These are phyloP conservation scores for Alectura lathami DNA, from an alignment of 2,113 vertebrate genomes.

Conservation along the genomic window DNA sequence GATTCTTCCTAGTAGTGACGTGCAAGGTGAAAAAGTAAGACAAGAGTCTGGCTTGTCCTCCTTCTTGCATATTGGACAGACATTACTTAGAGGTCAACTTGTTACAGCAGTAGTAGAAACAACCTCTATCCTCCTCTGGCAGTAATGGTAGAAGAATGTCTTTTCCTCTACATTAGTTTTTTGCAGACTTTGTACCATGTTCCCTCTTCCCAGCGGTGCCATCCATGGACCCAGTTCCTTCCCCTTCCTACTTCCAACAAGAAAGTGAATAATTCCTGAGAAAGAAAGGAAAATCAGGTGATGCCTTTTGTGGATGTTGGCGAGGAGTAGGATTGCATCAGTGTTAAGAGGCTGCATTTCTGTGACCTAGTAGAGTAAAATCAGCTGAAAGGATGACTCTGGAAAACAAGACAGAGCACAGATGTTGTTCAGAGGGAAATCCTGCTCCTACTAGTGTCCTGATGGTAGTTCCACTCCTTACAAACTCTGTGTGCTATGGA, in stretches of 20 bases:
- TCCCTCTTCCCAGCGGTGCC: not conserved
- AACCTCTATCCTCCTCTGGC: not conserved
- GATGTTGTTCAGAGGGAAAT: not conserved
- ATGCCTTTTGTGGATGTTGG: not conserved
- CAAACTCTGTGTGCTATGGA: not conserved
- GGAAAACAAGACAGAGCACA: not conserved
- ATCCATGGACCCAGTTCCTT: not conserved
- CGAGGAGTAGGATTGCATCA: not conserved
- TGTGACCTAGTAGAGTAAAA: not conserved
- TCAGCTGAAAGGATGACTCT: not conserved
- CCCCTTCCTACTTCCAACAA: not conserved
- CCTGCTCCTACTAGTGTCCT: not conserved
- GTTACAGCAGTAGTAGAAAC: not conserved
- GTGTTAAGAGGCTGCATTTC: not conserved
- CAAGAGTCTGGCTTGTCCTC: not conserved
- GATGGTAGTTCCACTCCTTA: not conserved
- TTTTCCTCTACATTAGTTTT: not conserved
- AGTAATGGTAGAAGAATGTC: not conserved
- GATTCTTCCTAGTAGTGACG: not conserved
- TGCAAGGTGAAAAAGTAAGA: not conserved
- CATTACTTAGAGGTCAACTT: not conserved
- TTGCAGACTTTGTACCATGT: not conserved
- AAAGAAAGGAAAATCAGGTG: not conserved
- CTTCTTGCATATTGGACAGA: rapidly evolving
- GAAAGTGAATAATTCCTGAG: not conserved